Evolutionary conservation across 2,113 vertebrate genomes (phyloP), one percentile per base, ranked within the genome.

Genomic region (Cololabis saira): DNA sequence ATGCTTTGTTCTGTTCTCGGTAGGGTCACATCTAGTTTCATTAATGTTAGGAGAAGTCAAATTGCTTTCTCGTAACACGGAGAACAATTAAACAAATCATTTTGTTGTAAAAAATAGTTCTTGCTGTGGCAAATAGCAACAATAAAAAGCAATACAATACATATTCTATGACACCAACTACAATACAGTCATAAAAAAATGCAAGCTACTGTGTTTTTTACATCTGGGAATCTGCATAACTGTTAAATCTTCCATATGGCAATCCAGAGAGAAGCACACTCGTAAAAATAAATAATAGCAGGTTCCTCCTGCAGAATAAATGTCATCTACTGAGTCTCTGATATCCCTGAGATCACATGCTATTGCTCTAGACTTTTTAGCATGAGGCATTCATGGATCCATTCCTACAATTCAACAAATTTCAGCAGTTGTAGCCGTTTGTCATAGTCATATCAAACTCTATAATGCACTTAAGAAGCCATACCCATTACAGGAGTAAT

Each of bases 281-380:
- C 64, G 78, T 74, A 86, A 77, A 79, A 83, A 24, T 67, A 80
- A 72, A 71, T 80, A 89, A 89, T 83, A 86, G 33, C 60, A 63
- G 21, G 41, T n/a, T 51, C 56, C 18, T 76, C 21, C 18, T 51
- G 43, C 19, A 71, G 43, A 73, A 87, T 83, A 76, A 85, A 81
- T 74, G 58, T 61, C 49, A 58, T 61, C 44, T 55, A 45, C 51
- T 37, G 53, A 76, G 80, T 52, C 75, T 87, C 55, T 69, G 48
- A 74, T 40, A 65, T 62, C 5, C 21, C 14, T 27, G 37, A 62
- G 9, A 51, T 74, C 24, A 17, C 12, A 19, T 61, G 45, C 66
- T 18, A 41, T 71, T 17, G 48, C 24, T 42, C 48, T 4, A 56
- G 40, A 40, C 16, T n/a, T 3, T 3, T 22, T 41, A 12, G 33